Base-by-base conservation (phyloP, 2,797 vertebrate species). In the Chlorospingus semifuscus region DNA sequence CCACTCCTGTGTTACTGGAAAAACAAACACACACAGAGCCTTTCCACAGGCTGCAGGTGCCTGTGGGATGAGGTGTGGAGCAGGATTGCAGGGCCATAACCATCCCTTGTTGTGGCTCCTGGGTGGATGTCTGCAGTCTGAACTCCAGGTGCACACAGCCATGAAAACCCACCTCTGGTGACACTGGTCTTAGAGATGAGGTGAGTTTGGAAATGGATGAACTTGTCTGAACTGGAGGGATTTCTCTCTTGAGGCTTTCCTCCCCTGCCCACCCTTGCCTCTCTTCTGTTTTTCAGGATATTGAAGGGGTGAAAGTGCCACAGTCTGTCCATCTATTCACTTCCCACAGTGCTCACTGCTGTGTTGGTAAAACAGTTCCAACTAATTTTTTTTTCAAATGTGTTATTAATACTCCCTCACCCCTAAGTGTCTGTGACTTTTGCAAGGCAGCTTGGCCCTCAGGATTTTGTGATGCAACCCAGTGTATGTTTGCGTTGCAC, bases 61-160 rank as follows among this genome's bases (percentile, higher is more conserved):
- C 30, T 4, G 8, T 22, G n/a, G 59, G 47, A 46, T 0, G 7
- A 55, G 39, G 4, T 0, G 0, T 14, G 27, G 52, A 39, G 46
- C 23, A 30, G 36, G 55, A 20, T 2, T 30, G 21, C 0, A 3
- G 39, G 59, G 18, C 66, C 1, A 0, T 3, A 5, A 56, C 37
- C 24, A 57, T 24, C 30, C 42, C 7, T 36, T 49, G 24, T 0
- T 3, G 5, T 61, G 37, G 34, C 29, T 82, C 34, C 63, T 57
- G 49, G 37, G 8, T 24, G n/a, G 27, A 8, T 15, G 6, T 42
- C 53, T 49, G 83, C 37, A 42, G 11, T 15, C 15, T 1, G 12
- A 66, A 80, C 26, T 34, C 18, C 2, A 19, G n/a, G 10, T 59
- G 24, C 27, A 64, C 27, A 22, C 27, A 46, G 34, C 41, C 1